phyloP scores from a whole-genome alignment of 2,797 vertebrate species.

The Ataeniobius toweri region DNA sequence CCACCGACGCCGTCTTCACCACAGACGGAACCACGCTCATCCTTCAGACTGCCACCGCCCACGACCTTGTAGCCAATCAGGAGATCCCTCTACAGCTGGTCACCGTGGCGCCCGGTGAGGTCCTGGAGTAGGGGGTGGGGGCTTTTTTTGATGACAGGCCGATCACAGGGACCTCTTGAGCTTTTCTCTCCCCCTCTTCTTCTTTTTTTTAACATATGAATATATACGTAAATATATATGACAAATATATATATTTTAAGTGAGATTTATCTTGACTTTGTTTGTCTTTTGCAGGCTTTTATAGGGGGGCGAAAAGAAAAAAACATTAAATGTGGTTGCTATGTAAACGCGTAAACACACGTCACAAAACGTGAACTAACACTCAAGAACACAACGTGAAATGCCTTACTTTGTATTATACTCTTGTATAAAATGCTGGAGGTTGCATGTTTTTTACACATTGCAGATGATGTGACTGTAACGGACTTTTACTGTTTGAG shows the following conservation, averaged over 20 bases:
- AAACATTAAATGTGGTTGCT: slow-evolving; percentile 91
- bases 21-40: slow-evolving; percentile 96
- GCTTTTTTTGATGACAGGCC: slow-evolving; percentile 73
- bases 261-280: slow-evolving; percentile 87
- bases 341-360: slow-evolving; percentile 57
- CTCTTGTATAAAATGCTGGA: slow-evolving; percentile 96
- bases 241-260: slow-evolving; percentile 86
- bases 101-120: slow-evolving; percentile 96
- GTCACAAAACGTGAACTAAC: slow-evolving; percentile 54
- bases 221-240: slow-evolving; percentile 87
- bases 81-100: slow-evolving; percentile 99
- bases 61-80: slow-evolving; percentile 95
- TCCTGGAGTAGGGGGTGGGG: slow-evolving; percentile 85
- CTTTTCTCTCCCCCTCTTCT: slow-evolving; percentile 70
- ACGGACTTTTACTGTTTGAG: slow-evolving; percentile 52
- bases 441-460: slow-evolving; percentile 95
- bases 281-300: slow-evolving; percentile 98
- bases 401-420: slow-evolving; percentile 99
- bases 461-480: slow-evolving; percentile 82
- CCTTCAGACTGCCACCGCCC: slow-evolving; percentile 87
- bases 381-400: slow-evolving; percentile 82
- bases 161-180: slow-evolving; percentile 75
- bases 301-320: slow-evolving; percentile 93
- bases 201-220: slow-evolving; percentile 81
- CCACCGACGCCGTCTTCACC: slow-evolving; percentile 90